Evolutionary conservation across 1,140 invertebrate species (phyloP), one percentile per base, ranked within the genome.

Genomic region (Teleogryllus occipitalis): DNA sequence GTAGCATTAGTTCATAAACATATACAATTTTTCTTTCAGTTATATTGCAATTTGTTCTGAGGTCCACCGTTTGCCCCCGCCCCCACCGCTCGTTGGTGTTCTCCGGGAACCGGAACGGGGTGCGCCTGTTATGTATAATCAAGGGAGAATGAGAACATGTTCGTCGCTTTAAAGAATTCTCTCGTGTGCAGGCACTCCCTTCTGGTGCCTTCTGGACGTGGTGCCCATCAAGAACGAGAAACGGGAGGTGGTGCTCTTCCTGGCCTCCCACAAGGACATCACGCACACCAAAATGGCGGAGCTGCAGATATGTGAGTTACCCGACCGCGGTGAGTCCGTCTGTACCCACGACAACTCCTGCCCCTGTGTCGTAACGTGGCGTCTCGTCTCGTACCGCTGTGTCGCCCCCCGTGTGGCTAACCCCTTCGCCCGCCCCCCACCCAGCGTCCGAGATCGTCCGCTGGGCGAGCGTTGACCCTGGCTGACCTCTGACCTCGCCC

Each of bases 211-310:
- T 81, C 90, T 99, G 87, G 97, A 99, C 87, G 98, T 99, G 85
- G 96, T 98, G 73, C 97, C 97, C 83, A 99, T 99, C 87, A 98
- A 98, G 89, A 99, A 99, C 90, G 97, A 99, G 85, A 98, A 98
- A 87, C 90, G 96, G 81, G 96, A 98, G 89, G 97, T 98, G 82
- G 97, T 99, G 0, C 89, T 99, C 79, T 98, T 97, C 85, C 89
- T 99, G 83, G 96, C 96, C 76, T 98, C 97, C 0, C 96, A 98
- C 89, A 99, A 99, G 88, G 96, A 98, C 86, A 96, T 98, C 86
- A 97, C 96, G 46, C 91, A 94, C 84, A 95, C 94, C 79, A 97
- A 96, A 87, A 93, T 94, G 91, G 90, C 90, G 81, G 92, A 92
- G 87, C 90, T 92, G 90, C 91, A 91, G 86, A 90, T 91, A 84